Base-by-base conservation (phyloP, 2,888 invertebrate species). In the Idaea dimidiata region DNA sequence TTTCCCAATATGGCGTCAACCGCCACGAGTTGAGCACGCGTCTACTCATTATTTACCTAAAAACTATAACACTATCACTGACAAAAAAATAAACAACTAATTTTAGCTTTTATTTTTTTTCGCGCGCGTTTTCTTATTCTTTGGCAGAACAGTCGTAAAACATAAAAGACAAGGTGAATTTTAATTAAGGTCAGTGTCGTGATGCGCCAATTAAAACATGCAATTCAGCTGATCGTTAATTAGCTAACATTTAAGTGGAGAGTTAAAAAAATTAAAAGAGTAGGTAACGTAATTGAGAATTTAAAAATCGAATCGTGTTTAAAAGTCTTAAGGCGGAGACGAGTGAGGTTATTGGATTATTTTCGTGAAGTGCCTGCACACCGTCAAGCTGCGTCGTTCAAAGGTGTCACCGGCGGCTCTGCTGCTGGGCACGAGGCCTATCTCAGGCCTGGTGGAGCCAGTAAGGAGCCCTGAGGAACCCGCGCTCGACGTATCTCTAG, bases 391-490 rank as follows among this genome's bases (percentile, higher is more conserved):
- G 93, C 89, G 91, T 81, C 90, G 93, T 61, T 88, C 91, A 75
- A 83, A 87, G 79, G 89, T 89, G 68, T 87, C 92, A 67, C 89
- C 93, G 82, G 93, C 91, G 81, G 91, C 93, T 58, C 68, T 94
- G 91, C 92, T 94, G 85, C 93, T 93, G 76, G 94, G 94, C 72
- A 93, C 94, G 64, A 88, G 94, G 73, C 89, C 93, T 57, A 89
- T 93, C 67, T 93, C 92, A 33, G 93, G 93, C 61, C 84, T 93
- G 73, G 84, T 92, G 72, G 93, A 92, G 72, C 91, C 89, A 8
- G 87, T 84, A 57, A 77, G 93, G 61, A 90, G 89, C 64, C 92
- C 93, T 54, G 93, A 93, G 64, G 93, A 93, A 69, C 90, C 87
- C 62, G 89, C 90, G 24, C 77, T 90, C 73, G 93, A 93, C 86